Conservation (phyloP, 1,140 invertebrate species). For the Galleria mellonella region DNA sequence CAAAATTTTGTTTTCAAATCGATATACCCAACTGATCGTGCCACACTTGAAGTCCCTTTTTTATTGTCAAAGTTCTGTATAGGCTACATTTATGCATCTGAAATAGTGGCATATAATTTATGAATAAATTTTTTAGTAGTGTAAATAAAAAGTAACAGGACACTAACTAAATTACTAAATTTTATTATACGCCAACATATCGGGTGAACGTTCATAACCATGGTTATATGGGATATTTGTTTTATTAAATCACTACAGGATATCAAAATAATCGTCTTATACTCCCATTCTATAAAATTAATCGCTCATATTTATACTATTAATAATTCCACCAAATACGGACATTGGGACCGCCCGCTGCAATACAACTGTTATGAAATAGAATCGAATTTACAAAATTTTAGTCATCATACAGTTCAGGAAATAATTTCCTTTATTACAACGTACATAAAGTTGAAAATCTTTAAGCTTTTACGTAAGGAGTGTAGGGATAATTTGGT, state of each 20-base stretch:
- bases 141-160: not conserved
- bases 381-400: conserved; percentile 1
- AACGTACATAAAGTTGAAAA: conserved; percentile 17
- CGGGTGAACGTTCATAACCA: conserved; percentile 11
- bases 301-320: conserved; percentile 25
- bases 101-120: not conserved
- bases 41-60: no score
- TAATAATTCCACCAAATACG: conserved; percentile 31
- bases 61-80: not conserved
- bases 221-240: not conserved
- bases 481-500: conserved; percentile 8
- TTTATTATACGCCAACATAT: not conserved
- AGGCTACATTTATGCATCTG: not conserved
- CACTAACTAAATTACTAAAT: not conserved
- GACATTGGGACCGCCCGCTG: conserved; percentile 24
- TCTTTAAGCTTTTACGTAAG: not conserved
- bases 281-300: conserved; percentile 12
- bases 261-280: conserved; percentile 3
- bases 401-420: not conserved
- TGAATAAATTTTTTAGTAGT: not conserved
- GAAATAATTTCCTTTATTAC: not conserved
- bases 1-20: no score
- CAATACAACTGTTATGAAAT: conserved; percentile 13
- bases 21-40: no score
- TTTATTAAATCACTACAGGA: conserved; percentile 1